phyloP scores from a whole-genome alignment of 1,140 invertebrate genomes.

The Lepidurus arcticus region DNA sequence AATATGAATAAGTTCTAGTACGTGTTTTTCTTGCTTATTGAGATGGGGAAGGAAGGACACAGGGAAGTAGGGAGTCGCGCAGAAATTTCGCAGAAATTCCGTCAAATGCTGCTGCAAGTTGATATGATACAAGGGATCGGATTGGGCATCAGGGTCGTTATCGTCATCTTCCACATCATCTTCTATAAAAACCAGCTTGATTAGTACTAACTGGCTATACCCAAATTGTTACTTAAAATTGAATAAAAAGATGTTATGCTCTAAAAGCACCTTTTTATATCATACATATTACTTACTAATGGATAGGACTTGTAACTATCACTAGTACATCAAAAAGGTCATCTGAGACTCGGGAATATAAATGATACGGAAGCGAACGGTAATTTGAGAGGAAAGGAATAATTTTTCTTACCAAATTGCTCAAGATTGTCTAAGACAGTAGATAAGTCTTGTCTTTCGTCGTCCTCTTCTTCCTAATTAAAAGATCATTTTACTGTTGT shows the following conservation, averaged over 20 bases:
- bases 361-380: background rate
- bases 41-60: constrained; percentile 53
- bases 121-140: constrained; percentile 57
- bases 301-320: too few relatives aligned
- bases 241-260: too few relatives aligned
- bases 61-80: constrained; percentile 54
- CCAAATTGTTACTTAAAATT: too few relatives aligned
- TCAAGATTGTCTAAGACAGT: constrained; percentile 30
- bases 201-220: too few relatives aligned
- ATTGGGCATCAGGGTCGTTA: constrained; percentile 50
- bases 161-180: constrained; percentile 37
- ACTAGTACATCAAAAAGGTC: too few relatives aligned
- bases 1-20: constrained; percentile 43
- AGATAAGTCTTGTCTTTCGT: constrained; percentile 6
- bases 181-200: background rate
- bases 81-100: constrained; percentile 56
- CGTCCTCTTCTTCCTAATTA: background rate
- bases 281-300: too few relatives aligned
- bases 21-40: constrained; percentile 48
- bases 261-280: too few relatives aligned
- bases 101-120: constrained; percentile 56
- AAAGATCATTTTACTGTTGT: background rate
- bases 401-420: background rate
- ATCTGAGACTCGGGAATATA: too few relatives aligned
- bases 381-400: background rate